A percentile compares a stretch with the other conserved stretches of the same genome.
Evolutionary conservation across 1,140 invertebrate genomes (phyloP).

Genomic region (Cotesia chilonis): DNA sequence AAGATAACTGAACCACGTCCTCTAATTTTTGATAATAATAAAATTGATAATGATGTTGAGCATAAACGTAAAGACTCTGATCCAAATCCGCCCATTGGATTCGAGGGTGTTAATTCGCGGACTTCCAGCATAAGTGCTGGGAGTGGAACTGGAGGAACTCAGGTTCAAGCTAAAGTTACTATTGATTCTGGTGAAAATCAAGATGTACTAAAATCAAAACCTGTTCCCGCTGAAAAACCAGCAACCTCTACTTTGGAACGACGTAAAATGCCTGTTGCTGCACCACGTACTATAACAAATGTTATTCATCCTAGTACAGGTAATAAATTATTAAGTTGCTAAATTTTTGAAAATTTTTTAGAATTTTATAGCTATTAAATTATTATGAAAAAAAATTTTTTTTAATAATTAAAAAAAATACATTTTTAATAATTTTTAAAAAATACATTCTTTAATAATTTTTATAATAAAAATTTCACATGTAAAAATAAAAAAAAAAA

Average conservation of each 20-base stretch:
- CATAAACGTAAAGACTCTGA: conserved; percentile 40
- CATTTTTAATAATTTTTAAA: too few species aligned
- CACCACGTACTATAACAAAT: conserved; percentile 66
- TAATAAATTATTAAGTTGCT: not conserved
- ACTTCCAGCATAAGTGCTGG: conserved; percentile 13
- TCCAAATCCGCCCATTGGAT: conserved; percentile 41
- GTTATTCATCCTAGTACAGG: conserved; percentile 46
- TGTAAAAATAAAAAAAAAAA: not conserved
- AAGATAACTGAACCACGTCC: conserved; percentile 25
- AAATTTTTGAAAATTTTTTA: too few species aligned
- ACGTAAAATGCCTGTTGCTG: conserved; percentile 64
- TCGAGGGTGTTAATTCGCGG: conserved; percentile 41
- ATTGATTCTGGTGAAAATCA: conserved; percentile 31
- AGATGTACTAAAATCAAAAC: conserved; percentile 46
- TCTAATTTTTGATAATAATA: conserved; percentile 11
- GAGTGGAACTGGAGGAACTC: not conserved
- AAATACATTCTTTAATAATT: too few species aligned
- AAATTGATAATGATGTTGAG: conserved; percentile 39
- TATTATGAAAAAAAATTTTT: too few species aligned
- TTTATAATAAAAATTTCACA: too few species aligned
- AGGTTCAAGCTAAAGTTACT: conserved; percentile 32
- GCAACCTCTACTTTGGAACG: conserved; percentile 54
- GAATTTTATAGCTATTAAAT: too few species aligned
- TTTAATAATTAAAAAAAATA: too few species aligned
- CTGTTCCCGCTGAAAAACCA: conserved; percentile 54